phyloP scores from a whole-genome alignment of 2,113 vertebrate genomes.

The Nesospiza acunhae region DNA sequence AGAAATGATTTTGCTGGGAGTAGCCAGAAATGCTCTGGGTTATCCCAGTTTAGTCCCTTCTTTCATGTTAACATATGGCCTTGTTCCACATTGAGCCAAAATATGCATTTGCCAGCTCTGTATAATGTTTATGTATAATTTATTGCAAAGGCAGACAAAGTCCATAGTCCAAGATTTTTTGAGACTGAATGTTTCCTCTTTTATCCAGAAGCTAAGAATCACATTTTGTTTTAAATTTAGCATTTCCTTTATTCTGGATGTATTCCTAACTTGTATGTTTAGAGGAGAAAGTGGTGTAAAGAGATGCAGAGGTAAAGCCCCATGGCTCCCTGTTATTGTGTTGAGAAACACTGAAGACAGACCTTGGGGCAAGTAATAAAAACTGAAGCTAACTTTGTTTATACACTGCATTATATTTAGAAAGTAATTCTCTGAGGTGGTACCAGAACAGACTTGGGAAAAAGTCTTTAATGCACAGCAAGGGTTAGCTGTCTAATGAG shows the following conservation, averaged over 20 bases:
- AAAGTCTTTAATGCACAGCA: conserved; percentile 20
- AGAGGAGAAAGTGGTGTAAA: background rate
- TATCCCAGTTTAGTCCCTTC: background rate
- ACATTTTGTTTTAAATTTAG: background rate
- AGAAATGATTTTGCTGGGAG: background rate
- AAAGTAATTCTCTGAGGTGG: background rate
- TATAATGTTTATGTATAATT: background rate
- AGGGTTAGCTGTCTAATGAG: conserved; percentile 37
- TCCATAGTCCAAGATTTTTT: background rate
- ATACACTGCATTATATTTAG: background rate
- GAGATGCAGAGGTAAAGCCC: background rate
- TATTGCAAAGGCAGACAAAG: background rate
- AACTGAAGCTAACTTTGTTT: conserved; percentile 9
- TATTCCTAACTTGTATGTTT: background rate
- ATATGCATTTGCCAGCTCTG: background rate
- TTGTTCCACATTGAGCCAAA: background rate
- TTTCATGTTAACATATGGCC: background rate
- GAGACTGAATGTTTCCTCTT: background rate
- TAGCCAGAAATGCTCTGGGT: background rate
- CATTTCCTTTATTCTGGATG: background rate
- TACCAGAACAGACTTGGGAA: background rate
- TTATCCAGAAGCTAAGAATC: background rate
- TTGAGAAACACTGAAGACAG: background rate
- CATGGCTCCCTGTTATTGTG: background rate
- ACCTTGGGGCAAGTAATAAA: background rate